phyloP scores from a whole-genome alignment of 2,888 invertebrate genomes.

The Erynnis tages region DNA sequence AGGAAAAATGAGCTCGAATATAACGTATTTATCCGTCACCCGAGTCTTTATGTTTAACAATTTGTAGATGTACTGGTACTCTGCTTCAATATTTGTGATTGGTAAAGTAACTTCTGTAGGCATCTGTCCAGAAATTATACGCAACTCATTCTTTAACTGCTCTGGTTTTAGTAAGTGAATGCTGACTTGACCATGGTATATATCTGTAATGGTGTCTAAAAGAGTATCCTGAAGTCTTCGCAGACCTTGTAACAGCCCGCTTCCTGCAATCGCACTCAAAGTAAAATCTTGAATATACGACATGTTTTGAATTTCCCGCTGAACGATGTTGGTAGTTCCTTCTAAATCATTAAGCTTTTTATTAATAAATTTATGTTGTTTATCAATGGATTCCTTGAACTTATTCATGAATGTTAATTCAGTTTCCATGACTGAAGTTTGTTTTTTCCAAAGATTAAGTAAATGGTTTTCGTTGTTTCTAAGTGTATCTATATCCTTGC shows the following conservation, averaged over 20 bases:
- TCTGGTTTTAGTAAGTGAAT: conserved; percentile 21
- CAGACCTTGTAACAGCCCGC: conserved; percentile 5
- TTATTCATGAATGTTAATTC: conserved; percentile 22
- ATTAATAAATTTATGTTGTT: conserved; percentile 20
- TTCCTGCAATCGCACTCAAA: neutral
- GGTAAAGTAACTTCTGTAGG: conserved; percentile 14
- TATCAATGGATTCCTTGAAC: conserved; percentile 17
- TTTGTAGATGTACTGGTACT: conserved; percentile 2
- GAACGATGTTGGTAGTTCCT: conserved; percentile 16
- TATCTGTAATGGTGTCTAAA: neutral
- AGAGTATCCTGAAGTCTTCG: conserved; percentile 1
- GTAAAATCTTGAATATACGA: conserved; percentile 16
- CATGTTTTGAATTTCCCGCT: conserved; percentile 6
- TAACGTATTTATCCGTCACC: conserved; percentile 28
- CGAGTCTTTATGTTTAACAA: conserved; percentile 17
- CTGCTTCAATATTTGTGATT: conserved; percentile 20
- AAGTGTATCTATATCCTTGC: conserved; percentile 10
- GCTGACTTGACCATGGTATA: conserved; percentile 5
- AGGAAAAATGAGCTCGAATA: conserved; percentile 34
- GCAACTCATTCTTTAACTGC: conserved; percentile 20
- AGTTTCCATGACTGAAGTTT: conserved; percentile 26
- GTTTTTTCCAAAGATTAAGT: conserved; percentile 18
- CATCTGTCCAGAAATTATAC: conserved; percentile 8
- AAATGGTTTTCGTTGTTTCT: conserved; percentile 22
- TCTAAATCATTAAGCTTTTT: conserved; percentile 20